These are phyloP conservation scores for Ormyrus labotus DNA, from an alignment of 2,888 invertebrate genomes.

Conservation along the genomic window DNA sequence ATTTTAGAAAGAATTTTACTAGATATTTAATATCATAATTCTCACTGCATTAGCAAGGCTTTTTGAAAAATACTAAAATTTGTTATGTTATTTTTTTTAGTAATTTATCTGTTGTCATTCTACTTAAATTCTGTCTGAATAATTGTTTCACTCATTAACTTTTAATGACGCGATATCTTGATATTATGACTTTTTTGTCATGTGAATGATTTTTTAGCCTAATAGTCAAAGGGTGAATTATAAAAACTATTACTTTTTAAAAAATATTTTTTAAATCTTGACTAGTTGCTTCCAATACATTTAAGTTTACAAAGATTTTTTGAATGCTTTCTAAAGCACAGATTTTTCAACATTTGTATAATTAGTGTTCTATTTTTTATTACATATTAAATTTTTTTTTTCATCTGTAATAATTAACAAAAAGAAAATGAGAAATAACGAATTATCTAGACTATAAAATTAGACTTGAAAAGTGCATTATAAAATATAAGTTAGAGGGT, in stretches of 20 bases:
- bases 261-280: conserved; percentile 1
- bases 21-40: conserved; percentile 27
- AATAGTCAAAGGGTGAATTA: no score
- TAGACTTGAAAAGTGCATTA: conserved; percentile 22
- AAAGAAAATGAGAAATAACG: conserved; percentile 38
- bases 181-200: no score
- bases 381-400: conserved; percentile 2
- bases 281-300: conserved; percentile 27
- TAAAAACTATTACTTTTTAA: background rate
- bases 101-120: background rate
- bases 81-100: conserved; percentile 14
- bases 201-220: no score
- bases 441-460: conserved; percentile 35
- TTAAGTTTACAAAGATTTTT: conserved; percentile 13
- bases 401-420: conserved; percentile 29
- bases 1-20: conserved; percentile 34
- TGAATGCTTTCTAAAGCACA: conserved; percentile 37
- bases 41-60: conserved; percentile 17
- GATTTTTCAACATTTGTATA: conserved; percentile 25
- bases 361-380: background rate
- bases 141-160: no score
- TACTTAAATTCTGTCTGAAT: background rate
- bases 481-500: conserved; percentile 30
- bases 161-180: no score
- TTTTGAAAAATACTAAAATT: background rate